Base-by-base conservation (phyloP, 1,140 invertebrate genomes). In the Bombus superbus region DNA sequence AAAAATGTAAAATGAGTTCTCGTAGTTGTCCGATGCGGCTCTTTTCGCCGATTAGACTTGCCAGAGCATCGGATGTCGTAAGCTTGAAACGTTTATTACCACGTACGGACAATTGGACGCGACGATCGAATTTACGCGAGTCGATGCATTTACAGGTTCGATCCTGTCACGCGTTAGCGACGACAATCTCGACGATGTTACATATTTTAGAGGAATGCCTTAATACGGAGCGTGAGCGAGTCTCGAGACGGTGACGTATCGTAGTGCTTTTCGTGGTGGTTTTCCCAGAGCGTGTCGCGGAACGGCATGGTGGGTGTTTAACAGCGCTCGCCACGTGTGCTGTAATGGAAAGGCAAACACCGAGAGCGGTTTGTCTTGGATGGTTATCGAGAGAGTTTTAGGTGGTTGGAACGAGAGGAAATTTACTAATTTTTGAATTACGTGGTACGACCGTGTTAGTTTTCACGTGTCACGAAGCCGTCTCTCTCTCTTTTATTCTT, bases 401-500 rank as follows among this genome's bases (percentile, higher is more conserved):
- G 64, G 80, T 81, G 75, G 38, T 40, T 25, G 25, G 38, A 86
- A 86, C 22, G 72, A 44, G 32, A 38, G 22, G 18, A 22, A 53
- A n/a, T 22, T 89, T 42, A 47, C 57, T 87, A 84, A 90, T 84
- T 90, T 89, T 69, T 78, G 53, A 89, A 32, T 90, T 74, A 87
- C 59, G n/a, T 53, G 47, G 47, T 18, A 53, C 47, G 47, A 18
- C 68, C 87, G 44, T 83, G 81, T 57, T 42, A 66, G 44, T 42
- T 84, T n/a, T 77, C 57, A 66, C 75, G 40, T 40, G 35, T 59
- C 59, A 32, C n/a, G 64, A 18, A 22, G 25, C 35, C 38, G 28
- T 57, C 18, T 32, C 66, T 32, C 32, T 32, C 47, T 32, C 47
- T 62, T 40, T 66, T 57, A 18, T 53, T 57, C n/a, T 42, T 66